Evolutionary conservation across 1,140 invertebrate genomes (phyloP).

Genomic region (Lutraria rhynchaena): DNA sequence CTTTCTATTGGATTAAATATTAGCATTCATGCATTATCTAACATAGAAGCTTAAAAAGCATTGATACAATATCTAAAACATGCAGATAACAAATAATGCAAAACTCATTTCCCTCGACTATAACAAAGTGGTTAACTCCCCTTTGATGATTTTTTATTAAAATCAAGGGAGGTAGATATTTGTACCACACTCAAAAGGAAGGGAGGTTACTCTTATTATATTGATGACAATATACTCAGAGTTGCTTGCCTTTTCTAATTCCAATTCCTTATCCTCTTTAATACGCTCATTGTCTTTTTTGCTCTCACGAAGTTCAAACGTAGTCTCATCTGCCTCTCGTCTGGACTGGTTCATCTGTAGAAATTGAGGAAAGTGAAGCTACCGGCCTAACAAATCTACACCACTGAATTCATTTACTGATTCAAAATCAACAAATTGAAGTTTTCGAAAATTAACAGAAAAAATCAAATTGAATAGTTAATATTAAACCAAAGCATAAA

Average conservation of each 20-base stretch:
- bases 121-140: neutral
- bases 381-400: conserved; percentile 33
- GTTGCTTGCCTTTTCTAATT: conserved; percentile 79
- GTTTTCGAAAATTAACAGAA: too few species aligned
- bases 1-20: too few species aligned
- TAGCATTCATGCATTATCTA: too few species aligned
- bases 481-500: too few species aligned
- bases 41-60: too few species aligned
- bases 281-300: conserved; percentile 69
- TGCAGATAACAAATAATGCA: too few species aligned
- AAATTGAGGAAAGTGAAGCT: conserved; percentile 37
- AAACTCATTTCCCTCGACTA: too few species aligned
- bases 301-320: conserved; percentile 69
- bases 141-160: neutral
- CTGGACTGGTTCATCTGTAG: conserved; percentile 76
- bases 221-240: conserved; percentile 39
- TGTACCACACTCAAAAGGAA: neutral
- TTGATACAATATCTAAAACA: too few species aligned
- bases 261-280: conserved; percentile 74
- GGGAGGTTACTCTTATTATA: neutral
- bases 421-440: neutral
- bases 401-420: conserved; percentile 20
- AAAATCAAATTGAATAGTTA: too few species aligned
- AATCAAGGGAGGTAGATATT: conserved; percentile 15
- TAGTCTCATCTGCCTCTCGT: conserved; percentile 77